A percentile compares a stretch with the other conserved stretches of the same genome.
Evolutionary conservation across 2,888 invertebrate genomes (phyloP).

Genomic region (Microplitis manilae): DNA sequence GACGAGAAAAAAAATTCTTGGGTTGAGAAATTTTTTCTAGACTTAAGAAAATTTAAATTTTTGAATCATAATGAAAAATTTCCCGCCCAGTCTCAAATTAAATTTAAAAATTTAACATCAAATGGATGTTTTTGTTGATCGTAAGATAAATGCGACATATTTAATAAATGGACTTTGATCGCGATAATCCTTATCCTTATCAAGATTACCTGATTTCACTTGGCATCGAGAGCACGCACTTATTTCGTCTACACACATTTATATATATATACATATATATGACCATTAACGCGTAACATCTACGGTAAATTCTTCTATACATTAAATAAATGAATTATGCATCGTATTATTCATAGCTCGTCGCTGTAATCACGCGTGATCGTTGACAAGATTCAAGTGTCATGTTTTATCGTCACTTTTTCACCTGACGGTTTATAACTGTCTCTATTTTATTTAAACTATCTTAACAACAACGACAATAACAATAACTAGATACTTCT

Average conservation of each 20-base stretch:
- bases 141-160: constrained; percentile 40
- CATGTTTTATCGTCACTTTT: background rate
- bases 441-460: background rate
- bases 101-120: too few relatives aligned
- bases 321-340: constrained; percentile 63
- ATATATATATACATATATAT: background rate
- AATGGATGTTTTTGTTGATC: too few relatives aligned
- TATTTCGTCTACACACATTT: constrained; percentile 37
- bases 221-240: constrained; percentile 56
- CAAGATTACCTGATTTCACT: constrained; percentile 60
- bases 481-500: background rate
- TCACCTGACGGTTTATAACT: background rate
- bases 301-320: constrained; percentile 43
- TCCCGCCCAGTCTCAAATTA: too few relatives aligned
- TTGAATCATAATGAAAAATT: too few relatives aligned
- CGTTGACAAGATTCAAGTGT: constrained; percentile 62
- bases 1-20: too few relatives aligned
- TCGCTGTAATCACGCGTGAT: constrained; percentile 63
- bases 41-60: too few relatives aligned
- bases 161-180: constrained; percentile 41
- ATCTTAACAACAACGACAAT: background rate
- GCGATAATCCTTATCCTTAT: constrained; percentile 58
- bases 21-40: too few relatives aligned
- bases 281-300: constrained; percentile 10
- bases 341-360: constrained; percentile 66